phyloP scores from a whole-genome alignment of 2,888 invertebrate genomes.

The Lepidocyrtinus sp. region DNA sequence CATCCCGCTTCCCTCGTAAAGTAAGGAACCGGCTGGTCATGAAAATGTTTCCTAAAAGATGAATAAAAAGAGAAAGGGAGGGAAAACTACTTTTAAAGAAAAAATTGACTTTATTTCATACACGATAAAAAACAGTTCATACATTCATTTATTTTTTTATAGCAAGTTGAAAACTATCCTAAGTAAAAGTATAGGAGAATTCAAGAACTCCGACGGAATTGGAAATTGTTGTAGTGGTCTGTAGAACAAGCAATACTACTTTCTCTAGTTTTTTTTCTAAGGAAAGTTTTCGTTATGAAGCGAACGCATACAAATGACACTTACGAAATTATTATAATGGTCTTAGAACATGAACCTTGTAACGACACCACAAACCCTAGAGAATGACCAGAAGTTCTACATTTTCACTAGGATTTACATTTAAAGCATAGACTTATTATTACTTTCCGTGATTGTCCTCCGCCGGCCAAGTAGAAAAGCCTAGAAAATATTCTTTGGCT shows the following conservation, averaged over 20 bases:
- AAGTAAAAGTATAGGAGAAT: no score
- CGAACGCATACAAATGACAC: slow-evolving; percentile 29
- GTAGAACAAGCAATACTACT: slow-evolving; percentile 28
- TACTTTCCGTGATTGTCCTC: background rate
- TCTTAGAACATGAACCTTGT: slow-evolving; percentile 52
- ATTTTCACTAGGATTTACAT: slow-evolving; percentile 13
- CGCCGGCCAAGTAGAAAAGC: background rate
- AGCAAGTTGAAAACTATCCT: no score
- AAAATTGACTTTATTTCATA: slow-evolving; percentile 13
- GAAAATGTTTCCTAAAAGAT: slow-evolving; percentile 58
- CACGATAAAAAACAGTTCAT: slow-evolving; percentile 20
- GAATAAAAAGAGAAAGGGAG: slow-evolving; percentile 37
- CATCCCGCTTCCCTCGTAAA: slow-evolving; percentile 54
- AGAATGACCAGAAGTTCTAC: background rate
- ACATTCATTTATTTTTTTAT: no score
- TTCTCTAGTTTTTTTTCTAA: slow-evolving; percentile 21
- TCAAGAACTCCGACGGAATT: slow-evolving; percentile 27
- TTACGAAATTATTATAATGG: slow-evolving; percentile 55
- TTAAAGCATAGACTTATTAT: slow-evolving; percentile 9
- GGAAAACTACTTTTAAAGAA: slow-evolving; percentile 37
- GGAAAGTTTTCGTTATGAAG: background rate
- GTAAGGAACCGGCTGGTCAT: slow-evolving; percentile 55
- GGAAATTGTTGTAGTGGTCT: slow-evolving; percentile 33
- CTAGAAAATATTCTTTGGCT: background rate
- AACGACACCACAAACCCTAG: slow-evolving; percentile 17